Base-by-base conservation (phyloP, 2,888 invertebrate species). In the Dryomyza anilis region DNA sequence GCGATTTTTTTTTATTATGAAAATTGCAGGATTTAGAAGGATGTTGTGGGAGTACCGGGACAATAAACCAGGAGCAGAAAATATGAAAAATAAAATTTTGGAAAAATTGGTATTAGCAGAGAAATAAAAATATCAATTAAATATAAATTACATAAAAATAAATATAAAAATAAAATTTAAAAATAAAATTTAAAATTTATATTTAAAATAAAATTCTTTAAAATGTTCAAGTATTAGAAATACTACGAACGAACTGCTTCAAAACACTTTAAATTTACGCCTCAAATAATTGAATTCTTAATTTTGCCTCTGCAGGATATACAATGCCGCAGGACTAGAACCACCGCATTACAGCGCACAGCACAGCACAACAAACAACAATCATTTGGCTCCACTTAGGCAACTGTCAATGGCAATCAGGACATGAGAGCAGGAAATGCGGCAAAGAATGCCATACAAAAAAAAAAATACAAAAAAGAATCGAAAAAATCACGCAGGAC, bases 361-460 rank as follows among this genome's bases (percentile, higher is more conserved):
- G 25, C 43, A 64, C 36, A 6, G 33, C 36, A 61, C n/a, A n/a
- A n/a, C n/a, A n/a, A n/a, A n/a, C n/a, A 57, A 29, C 6, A 36
- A 52, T 21, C 21, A n/a, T 10, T 12, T 39, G 8, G 29, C 23
- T 16, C 29, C 14, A 48, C 67, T 69, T 67, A 55, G 64, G 66
- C 71, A 73, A 70, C 72, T 74, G 73, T 74, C 71, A 73, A 71
- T 73, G 68, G 67, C 72, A 72, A 71, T 70, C 68, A 69, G n/a
- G n/a, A n/a, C n/a, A n/a, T n/a, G n/a, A n/a, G n/a, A n/a, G 36
- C 14, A 45, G 39, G 55, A 56, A 27, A 53, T 43, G 2, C 33
- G 23, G 19, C 43, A 46, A 39, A 59, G 29, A n/a, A n/a, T 33
- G 21, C 30, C 19, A 23, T 19, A 50, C 8, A 16, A 29, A 57